Evolutionary conservation across 2,797 vertebrate genomes (phyloP).

Genomic region (Schizothorax lantsangensis): DNA sequence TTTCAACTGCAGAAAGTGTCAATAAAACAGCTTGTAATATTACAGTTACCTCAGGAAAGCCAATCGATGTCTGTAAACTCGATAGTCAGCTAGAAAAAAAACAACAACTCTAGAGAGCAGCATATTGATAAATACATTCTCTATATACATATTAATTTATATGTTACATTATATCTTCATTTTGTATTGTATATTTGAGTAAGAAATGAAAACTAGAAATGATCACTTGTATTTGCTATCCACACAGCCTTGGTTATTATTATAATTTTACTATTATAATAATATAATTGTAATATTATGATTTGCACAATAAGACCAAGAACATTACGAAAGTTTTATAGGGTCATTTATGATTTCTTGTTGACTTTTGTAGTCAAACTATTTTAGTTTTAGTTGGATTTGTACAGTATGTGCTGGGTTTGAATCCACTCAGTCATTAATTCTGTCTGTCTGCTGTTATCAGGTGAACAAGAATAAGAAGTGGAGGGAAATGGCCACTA

Average conservation of each 20-base stretch:
- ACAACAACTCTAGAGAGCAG: background rate
- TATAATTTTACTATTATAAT: background rate
- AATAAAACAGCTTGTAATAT: background rate
- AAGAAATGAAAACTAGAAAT: background rate
- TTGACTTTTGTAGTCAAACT: background rate
- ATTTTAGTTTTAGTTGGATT: background rate
- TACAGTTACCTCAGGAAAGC: background rate
- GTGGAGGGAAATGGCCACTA: slow-evolving; percentile 96
- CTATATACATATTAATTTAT: background rate
- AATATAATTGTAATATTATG: background rate
- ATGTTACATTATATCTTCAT: background rate
- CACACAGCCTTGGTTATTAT: background rate
- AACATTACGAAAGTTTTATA: background rate
- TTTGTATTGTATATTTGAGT: background rate
- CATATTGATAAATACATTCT: background rate
- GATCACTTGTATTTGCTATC: background rate
- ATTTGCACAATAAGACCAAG: slow-evolving; percentile 42
- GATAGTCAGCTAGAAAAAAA: background rate
- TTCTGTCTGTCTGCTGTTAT: background rate
- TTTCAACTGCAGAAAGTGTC: background rate
- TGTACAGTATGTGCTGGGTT: background rate
- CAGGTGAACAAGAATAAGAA: slow-evolving; percentile 99
- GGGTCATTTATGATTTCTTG: background rate
- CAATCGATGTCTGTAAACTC: background rate
- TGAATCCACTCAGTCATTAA: background rate